Evolutionary conservation across 2,797 vertebrate genomes (phyloP), one percentile per base, ranked within the genome.

Genomic region (Coracias cyanogaster): DNA sequence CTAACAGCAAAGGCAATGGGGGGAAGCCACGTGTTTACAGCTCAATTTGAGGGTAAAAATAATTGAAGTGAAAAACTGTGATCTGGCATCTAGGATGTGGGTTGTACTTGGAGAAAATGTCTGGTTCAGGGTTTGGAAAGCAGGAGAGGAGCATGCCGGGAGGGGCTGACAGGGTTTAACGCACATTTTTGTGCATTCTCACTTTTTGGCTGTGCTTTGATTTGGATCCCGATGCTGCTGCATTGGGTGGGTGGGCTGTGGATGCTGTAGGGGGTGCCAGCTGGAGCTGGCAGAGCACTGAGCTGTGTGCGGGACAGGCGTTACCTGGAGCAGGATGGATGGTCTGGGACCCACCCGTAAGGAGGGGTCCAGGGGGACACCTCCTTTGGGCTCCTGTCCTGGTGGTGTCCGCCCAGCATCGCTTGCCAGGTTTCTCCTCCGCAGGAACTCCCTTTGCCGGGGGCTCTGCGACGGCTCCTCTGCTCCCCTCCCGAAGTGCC

Each of bases 391-490:
- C 35, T 73, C n/a, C 74, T 13, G 55, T 43, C 55, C 58, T 1
- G 0, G n/a, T 1, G 0, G 4, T 8, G 10, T 8, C 28, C 4
- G 62, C 39, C 10, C 79, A 14, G 31, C 16, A 2, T 51, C 25
- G 0, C 5, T 22, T 1, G 11, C 82, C 90, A 98, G 80, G 72
- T 98, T 97, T 26, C 98, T 97, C 82, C 98, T 97, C 45, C 89
- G 92, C 54, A 98, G 94, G 91, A 98, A 98, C 81, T 98, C 97
- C 17, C 62, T 86, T 7, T 98, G 97, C 6, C 98, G 97, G 1
- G 98, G 97, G 57, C 92, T 96, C 70, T 86, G 96, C 1, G 14
- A 3, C 0, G 86, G 71, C 28, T 89, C 85, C 90, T 94, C 80
- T 1, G 64, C 3, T 2, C 74, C 55, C 31, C 45, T 77, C 14